phyloP scores from a whole-genome alignment of 2,797 vertebrate genomes.

The Champsocephalus esox region DNA sequence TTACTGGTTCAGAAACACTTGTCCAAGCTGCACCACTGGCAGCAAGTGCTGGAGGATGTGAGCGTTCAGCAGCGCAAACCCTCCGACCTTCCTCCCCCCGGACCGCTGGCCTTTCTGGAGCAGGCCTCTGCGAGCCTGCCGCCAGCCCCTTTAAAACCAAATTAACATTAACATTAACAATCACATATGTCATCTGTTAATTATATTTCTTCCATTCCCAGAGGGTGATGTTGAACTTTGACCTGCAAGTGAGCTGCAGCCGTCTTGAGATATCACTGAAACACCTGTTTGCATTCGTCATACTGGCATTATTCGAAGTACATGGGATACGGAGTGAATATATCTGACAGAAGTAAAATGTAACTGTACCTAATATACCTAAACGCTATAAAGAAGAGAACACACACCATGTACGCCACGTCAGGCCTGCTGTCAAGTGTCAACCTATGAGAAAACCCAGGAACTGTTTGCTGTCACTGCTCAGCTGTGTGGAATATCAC shows the following conservation, averaged over 20 bases:
- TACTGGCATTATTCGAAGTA: neutral
- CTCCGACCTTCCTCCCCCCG: constrained; percentile 90
- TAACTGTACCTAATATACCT: neutral
- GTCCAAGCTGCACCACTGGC: constrained; percentile 94
- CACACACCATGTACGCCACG: neutral
- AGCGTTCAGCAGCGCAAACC: constrained; percentile 93
- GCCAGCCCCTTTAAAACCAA: constrained; percentile 94
- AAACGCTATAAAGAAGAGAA: neutral
- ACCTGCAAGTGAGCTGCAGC: neutral
- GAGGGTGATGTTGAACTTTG: constrained; percentile 5
- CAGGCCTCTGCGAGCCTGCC: constrained; percentile 95
- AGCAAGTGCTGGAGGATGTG: constrained; percentile 95
- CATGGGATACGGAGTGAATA: neutral
- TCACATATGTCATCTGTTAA: neutral
- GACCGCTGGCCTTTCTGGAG: constrained; percentile 93
- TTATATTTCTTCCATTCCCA: neutral
- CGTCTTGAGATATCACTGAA: neutral
- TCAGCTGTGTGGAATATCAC: neutral
- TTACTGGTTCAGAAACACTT: constrained; percentile 95
- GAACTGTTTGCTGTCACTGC: neutral
- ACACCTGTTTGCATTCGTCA: neutral
- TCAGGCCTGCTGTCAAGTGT: neutral
- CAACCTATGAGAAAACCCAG: neutral
- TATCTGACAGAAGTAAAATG: neutral
- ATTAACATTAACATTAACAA: constrained; percentile 56